Evolutionary conservation across 2,888 invertebrate species (phyloP), one percentile per base, ranked within the genome.

Genomic region (Acrocera orbiculus): DNA sequence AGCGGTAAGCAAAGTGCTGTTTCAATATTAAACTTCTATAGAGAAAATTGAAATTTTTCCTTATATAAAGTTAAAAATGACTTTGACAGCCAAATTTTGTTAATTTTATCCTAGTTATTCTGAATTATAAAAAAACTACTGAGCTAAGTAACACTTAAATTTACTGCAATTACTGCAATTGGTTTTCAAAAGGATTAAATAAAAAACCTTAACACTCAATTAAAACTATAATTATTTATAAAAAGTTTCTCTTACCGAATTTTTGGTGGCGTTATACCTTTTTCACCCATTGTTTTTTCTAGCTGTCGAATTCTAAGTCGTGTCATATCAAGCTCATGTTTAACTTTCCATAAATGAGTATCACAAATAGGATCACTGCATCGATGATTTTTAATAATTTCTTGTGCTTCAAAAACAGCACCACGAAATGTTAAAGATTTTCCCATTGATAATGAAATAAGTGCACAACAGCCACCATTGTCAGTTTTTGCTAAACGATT

Each of bases 391-490:
- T 70, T 68, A 27, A 80, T 58, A 40, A 79, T 71, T 50, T 80
- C 80, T 47, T 78, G 77, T 8, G 81, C 79, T 54, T 82, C 80
- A 48, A 64, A 77, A 4, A 79, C 80, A 5, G 81, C 80, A 4
- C 79, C 78, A 7, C 80, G 70, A 51, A 82, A 90, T 46, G 82
- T 80, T 47, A 85, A 56, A 30, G 81, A 81, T 54, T 82, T 81
- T 28, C 95, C 80, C 77, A 77, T 77, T 15, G 77, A 77, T 11
- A 95, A 67, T 46, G 92, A 93, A 46, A 96, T 81, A 29, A 96
- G 73, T 7, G 93, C 89, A 55, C 87, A 89, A 57, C 92, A 93
- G 25, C 89, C 86, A 38, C 87, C 85, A 36, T 79, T 76, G 55
- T 87, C 87, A 44, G 85, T 80, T 54, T 79, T 83, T 40, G 86